Evolutionary conservation across 2,113 vertebrate species (phyloP).

Genomic region (Tringa solitaria): DNA sequence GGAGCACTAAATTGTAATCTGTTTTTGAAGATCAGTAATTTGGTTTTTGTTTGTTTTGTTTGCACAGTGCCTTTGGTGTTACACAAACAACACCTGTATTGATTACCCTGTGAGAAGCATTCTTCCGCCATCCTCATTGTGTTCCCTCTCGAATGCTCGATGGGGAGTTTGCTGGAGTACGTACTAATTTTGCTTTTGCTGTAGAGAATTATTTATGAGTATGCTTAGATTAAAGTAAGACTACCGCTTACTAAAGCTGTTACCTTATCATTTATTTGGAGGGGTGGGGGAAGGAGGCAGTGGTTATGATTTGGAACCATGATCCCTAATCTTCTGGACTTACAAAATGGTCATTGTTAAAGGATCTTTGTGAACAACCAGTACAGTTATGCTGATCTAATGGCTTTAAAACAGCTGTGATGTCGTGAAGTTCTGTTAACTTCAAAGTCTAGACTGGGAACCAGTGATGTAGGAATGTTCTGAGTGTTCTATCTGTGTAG

Average conservation of each 20-base stretch:
- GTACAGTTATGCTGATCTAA: neutral
- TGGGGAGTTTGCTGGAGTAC: constrained; percentile 90
- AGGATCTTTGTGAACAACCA: neutral
- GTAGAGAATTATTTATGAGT: neutral
- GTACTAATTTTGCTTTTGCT: constrained; percentile 51
- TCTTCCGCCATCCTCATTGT: constrained; percentile 78
- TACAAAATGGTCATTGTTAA: neutral
- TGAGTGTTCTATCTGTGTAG: neutral
- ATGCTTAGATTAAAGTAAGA: neutral
- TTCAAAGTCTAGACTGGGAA: neutral
- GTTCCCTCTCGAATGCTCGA: constrained; percentile 78
- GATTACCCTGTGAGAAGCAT: constrained; percentile 84
- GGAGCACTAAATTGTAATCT: neutral
- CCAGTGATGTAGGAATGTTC: neutral
- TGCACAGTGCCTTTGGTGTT: constrained; percentile 87
- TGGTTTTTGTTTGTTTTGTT: neutral
- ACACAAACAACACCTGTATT: constrained; percentile 76
- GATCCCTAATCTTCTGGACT: neutral
- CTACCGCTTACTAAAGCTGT: neutral
- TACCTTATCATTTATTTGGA: neutral
- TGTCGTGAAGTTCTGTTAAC: neutral
- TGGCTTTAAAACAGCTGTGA: neutral
- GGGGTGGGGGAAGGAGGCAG: accelerated
- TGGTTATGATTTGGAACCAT: neutral
- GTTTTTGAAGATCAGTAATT: neutral